Conservation (phyloP, 2,113 vertebrate genomes). For the Cercopithecus mona region DNA sequence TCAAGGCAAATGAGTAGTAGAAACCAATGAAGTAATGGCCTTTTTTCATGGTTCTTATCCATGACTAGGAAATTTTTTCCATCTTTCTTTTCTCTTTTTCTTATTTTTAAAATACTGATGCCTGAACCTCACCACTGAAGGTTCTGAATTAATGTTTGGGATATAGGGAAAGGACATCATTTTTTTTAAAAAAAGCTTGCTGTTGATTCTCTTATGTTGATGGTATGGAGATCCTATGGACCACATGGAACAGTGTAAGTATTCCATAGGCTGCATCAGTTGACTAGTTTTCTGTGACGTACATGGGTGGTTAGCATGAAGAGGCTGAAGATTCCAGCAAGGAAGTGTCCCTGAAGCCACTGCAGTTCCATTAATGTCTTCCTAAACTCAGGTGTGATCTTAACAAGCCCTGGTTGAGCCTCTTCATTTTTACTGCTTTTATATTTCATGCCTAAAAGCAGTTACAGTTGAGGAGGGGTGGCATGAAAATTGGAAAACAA, state of each 20-base stretch:
- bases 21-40: neutral
- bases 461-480: neutral
- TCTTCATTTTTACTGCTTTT: slow-evolving; percentile 34
- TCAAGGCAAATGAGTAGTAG: neutral
- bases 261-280: neutral
- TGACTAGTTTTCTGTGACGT: neutral
- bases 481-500: neutral
- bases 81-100: neutral
- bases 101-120: neutral
- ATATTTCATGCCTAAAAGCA: slow-evolving; percentile 32
- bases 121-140: neutral
- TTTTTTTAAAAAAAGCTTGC: neutral
- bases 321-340: neutral
- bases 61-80: neutral
- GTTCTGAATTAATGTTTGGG: neutral
- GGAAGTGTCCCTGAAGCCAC: neutral
- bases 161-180: neutral
- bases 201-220: neutral
- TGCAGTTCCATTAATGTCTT: neutral
- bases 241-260: neutral
- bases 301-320: neutral
- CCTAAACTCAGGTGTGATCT: neutral
- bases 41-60: neutral
- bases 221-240: neutral
- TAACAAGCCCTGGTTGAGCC: neutral